Base-by-base conservation (phyloP, 2,888 invertebrate species). In the Drosophila mettleri region DNA sequence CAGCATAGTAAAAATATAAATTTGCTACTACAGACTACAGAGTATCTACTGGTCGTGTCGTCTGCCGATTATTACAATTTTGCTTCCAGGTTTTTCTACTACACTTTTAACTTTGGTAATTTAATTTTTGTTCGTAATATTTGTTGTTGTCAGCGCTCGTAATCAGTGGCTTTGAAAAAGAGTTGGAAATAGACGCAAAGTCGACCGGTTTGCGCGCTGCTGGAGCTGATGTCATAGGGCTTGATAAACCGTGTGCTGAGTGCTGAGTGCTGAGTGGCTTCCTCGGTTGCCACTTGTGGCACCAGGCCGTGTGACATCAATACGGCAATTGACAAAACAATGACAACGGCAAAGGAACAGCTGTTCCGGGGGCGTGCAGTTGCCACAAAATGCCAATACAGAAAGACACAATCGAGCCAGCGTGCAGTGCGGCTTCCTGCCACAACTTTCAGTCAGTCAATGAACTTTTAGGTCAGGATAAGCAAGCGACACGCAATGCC, bases 381-480 rank as follows among this genome's bases (percentile, higher is more conserved):
- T 51, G 63, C 73, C 53, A 48, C 67, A 65, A 77, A 85, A 82
- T 82, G 80, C 86, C 86, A 80, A 82, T 82, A 69, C 68, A 65
- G 43, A 60, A 68, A 51, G 52, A 49, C 54, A 45, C 45, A 67
- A 24, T 41, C 63, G 60, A 49, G 41, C 33, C 55, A 14, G 8
- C 41, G 43, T 36, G 38, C 59, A 55, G 52, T 27, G 24, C 4
- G 24, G 51, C 67, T 71, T 58, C 60, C 75, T 75, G 75, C 76
- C 71, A 73, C 64, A 75, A 74, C 62, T 57, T 22, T 24, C 41
- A 65, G 57, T 62, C 78, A 82, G 82, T 82, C 82, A 82, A 82
- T 82, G 82, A 82, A 82, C 82, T 77, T 85, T 82, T 80, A 72
- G 85, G 81, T 77, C 82, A 74, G 75, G 74, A 74, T 52, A 74